Conservation (phyloP, 2,113 vertebrate species). For the Cervus canadensis region DNA sequence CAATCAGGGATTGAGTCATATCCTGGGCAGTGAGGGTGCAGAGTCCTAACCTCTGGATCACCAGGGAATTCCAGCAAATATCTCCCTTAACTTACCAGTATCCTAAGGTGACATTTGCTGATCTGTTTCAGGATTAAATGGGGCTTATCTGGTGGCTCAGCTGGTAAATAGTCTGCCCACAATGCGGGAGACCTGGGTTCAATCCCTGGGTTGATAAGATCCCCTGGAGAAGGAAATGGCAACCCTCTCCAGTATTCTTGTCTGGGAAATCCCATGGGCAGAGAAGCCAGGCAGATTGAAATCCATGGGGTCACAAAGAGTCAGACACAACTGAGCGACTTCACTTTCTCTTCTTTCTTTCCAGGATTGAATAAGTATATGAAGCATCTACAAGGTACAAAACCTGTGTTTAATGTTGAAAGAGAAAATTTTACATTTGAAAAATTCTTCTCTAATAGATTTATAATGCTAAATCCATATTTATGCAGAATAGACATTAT, state of each 20-base stretch:
- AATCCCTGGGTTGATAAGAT: neutral
- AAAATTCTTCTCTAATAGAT: neutral
- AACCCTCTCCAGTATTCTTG: neutral
- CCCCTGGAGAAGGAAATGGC: neutral
- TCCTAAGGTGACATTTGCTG: neutral
- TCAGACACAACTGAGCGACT: neutral
- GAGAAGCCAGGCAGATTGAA: neutral
- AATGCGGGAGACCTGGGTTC: neutral
- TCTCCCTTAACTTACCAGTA: neutral
- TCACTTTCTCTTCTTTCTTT: neutral
- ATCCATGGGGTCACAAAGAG: neutral
- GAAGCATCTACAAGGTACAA: neutral
- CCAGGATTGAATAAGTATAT: neutral
- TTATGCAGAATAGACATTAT: neutral
- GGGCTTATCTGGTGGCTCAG: neutral
- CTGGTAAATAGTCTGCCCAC: neutral
- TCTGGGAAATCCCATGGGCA: neutral
- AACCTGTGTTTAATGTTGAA: neutral
- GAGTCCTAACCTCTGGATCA: neutral
- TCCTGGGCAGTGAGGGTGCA: neutral
- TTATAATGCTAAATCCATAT: neutral
- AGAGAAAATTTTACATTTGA: neutral
- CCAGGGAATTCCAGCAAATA: neutral
- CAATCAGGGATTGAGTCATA: neutral
- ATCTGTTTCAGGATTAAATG: neutral